These are phyloP conservation scores for Brachylomia viminalis DNA, from an alignment of 2,888 invertebrate genomes.

Conservation along the genomic window DNA sequence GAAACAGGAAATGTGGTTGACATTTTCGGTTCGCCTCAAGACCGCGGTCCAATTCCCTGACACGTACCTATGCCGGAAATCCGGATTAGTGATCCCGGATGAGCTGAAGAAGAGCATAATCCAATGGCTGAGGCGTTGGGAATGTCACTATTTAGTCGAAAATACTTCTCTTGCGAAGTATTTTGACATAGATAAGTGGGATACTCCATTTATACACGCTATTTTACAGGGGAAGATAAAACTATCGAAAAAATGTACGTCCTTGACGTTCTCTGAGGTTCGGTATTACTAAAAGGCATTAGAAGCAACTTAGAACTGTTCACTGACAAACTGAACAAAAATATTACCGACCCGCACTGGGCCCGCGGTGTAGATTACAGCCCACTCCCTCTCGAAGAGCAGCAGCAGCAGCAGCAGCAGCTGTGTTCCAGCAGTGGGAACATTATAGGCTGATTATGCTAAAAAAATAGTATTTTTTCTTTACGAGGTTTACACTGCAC, in stretches of 20 bases:
- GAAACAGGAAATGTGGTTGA: constrained; percentile 28
- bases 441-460: neutral
- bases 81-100: constrained; percentile 24
- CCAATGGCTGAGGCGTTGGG: neutral
- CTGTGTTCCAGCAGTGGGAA: neutral
- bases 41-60: constrained; percentile 29
- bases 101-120: constrained; percentile 2
- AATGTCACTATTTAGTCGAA: neutral
- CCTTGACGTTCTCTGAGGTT: no score
- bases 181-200: neutral
- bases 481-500: no score
- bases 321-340: no score
- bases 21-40: constrained; percentile 39
- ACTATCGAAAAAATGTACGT: no score
- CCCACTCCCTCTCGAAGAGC: neutral
- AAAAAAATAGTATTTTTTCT: no score
- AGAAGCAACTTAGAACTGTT: no score
- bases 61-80: constrained; percentile 28
- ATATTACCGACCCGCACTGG: neutral
- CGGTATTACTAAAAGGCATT: no score
- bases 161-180: neutral
- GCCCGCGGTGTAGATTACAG: neutral
- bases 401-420: no score
- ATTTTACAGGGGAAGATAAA: no score
- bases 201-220: neutral